These are phyloP conservation scores for Eulithis testata DNA, from an alignment of 2,888 invertebrate species.

Conservation along the genomic window DNA sequence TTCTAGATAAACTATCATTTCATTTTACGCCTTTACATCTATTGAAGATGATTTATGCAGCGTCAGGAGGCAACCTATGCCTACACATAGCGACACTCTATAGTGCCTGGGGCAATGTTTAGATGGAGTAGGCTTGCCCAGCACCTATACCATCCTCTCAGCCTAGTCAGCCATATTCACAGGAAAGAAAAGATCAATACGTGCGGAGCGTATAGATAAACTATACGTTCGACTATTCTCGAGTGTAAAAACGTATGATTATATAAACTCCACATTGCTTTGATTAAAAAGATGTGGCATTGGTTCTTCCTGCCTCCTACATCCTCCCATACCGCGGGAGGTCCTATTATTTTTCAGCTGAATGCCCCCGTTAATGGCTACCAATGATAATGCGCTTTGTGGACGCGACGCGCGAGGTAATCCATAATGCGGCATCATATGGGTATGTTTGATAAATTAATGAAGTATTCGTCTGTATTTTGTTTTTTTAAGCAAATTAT, in stretches of 20 bases:
- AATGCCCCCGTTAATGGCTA: constrained; percentile 77
- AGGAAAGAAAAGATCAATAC: no score
- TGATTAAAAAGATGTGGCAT: constrained; percentile 14
- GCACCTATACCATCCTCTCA: no score
- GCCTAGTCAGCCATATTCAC: no score
- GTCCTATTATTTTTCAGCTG: constrained; percentile 78
- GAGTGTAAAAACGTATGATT: constrained; percentile 9
- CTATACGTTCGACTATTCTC: no score
- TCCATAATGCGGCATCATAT: constrained; percentile 70
- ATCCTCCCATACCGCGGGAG: constrained; percentile 58
- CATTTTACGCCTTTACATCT: no score
- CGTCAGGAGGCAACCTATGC: no score
- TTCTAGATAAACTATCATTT: no score
- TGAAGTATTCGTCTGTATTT: constrained; percentile 38
- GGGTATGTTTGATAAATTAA: constrained; percentile 59
- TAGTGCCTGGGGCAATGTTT: no score
- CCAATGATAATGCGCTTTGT: constrained; percentile 73
- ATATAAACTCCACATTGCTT: background rate
- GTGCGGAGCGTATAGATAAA: no score
- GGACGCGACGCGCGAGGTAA: constrained; percentile 65
- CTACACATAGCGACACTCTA: no score
- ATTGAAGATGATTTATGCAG: no score
- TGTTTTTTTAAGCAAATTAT: background rate
- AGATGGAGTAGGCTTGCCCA: no score
- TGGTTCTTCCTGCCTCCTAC: constrained; percentile 54